phyloP scores from a whole-genome alignment of 2,888 invertebrate genomes.

The Neoscelio sp. region DNA sequence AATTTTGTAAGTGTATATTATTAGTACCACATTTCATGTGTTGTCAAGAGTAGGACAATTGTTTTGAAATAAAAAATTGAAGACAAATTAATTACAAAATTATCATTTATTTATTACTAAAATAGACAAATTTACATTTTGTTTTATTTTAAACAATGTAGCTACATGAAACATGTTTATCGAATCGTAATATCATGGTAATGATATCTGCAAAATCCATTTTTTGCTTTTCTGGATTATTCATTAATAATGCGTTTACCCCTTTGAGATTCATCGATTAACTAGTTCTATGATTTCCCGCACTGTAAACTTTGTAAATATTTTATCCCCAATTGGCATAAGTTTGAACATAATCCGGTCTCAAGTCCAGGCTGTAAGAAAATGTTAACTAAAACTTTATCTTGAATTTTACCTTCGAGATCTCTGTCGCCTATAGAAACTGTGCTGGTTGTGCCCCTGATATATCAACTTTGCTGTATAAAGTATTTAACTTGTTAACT shows the following conservation, averaged over 20 bases:
- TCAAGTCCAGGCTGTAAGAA: constrained; percentile 86
- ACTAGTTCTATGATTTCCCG: constrained; percentile 90
- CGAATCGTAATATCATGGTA: constrained; percentile 73
- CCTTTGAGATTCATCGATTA: constrained; percentile 77
- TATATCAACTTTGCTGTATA: too few species aligned
- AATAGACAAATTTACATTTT: neutral
- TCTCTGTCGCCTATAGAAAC: too few species aligned
- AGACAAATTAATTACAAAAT: constrained; percentile 11
- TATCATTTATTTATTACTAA: too few species aligned
- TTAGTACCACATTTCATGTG: constrained; percentile 13
- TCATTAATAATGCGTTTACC: constrained; percentile 79
- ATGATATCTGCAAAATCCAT: constrained; percentile 73
- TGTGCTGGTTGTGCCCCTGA: too few species aligned
- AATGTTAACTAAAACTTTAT: constrained; percentile 79
- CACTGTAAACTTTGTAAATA: constrained; percentile 85
- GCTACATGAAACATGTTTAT: too few species aligned
- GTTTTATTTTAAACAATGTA: neutral
- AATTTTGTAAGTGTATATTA: constrained; percentile 27
- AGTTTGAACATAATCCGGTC: constrained; percentile 95
- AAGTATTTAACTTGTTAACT: too few species aligned
- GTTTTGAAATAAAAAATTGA: constrained; percentile 8
- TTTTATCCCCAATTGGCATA: constrained; percentile 84
- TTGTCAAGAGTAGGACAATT: constrained; percentile 8
- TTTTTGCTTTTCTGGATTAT: constrained; percentile 61
- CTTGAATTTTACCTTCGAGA: too few species aligned